Base-by-base conservation (phyloP, 1,140 invertebrate species). In the Gonioctena quinquepunctata region DNA sequence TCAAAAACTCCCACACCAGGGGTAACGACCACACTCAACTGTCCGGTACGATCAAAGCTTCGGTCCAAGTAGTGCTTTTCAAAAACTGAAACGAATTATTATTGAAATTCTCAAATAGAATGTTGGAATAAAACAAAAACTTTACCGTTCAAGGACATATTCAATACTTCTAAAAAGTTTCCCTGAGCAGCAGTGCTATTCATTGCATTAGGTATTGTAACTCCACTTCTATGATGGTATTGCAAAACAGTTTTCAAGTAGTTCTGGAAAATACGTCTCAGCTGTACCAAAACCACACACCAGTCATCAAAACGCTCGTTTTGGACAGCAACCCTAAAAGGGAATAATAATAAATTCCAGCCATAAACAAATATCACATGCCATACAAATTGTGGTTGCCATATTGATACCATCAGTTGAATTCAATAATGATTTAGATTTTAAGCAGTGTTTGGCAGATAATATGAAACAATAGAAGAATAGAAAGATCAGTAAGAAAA, bases 231-330 rank as follows among this genome's bases (percentile, higher is more conserved):
- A 73, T 92, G 89, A 79, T 98, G 96, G 84, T 96, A 96, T 74
- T 94, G 90, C 28, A 98, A 81, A 3, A 99, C 93, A 68, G 91
- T 89, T 77, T 92, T 91, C 80, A 94, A 92, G 84, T 99, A 99
- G 75, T 95, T 90, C 42, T 94, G 95, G 80, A 99, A 99, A 1
- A 97, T 83, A 82, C 91, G 90, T 69, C 96, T 87, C 25, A 99
- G 82, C 74, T 95, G 90, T 1, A 95, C 90, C 59, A 99, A 85
- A 19, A 94, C 92, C 73, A 92, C 92, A 62, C 90, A 93, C 97
- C 98, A 99, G 83, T 99, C 98, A 80, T 99, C 97, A 83, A 95
- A 99, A 61, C 96, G 89, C 81, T 99, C 98, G 87, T 99, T 99
- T 86, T 99, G 97, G 25, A 99, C 92, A 26, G 96, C 94, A 54